phyloP scores from a whole-genome alignment of 2,113 vertebrate genomes.

The Eublepharis macularius region DNA sequence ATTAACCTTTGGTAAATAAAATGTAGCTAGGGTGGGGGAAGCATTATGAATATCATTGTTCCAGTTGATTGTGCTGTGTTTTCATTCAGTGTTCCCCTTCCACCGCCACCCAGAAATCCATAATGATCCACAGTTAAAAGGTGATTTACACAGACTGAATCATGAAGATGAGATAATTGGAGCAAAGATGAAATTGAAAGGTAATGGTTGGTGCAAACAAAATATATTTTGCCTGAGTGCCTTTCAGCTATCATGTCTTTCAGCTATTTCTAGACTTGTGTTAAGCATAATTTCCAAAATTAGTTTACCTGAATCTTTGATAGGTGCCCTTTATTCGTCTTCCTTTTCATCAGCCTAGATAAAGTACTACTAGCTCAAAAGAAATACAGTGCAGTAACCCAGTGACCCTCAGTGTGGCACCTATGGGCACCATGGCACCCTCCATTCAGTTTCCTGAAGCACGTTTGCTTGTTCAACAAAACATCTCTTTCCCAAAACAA shows the following conservation, averaged over 20 bases:
- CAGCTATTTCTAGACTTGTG: background rate
- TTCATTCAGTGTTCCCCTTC: background rate
- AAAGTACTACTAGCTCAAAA: background rate
- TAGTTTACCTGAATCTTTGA: background rate
- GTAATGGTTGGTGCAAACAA: slow-evolving; percentile 1
- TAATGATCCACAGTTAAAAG: slow-evolving; percentile 13
- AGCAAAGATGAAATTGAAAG: background rate
- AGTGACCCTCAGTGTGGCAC: too few species aligned
- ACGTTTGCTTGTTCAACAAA: too few species aligned
- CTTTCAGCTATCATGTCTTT: background rate
- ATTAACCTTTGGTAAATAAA: too few species aligned
- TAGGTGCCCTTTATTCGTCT: background rate
- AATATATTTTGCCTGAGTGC: background rate
- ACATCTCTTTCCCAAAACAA: too few species aligned
- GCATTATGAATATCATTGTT: background rate
- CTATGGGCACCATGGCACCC: too few species aligned
- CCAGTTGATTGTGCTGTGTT: background rate
- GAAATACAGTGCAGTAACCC: background rate
- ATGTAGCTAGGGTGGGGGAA: too few species aligned
- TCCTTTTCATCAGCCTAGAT: background rate
- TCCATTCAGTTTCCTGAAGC: too few species aligned
- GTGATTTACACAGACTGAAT: background rate
- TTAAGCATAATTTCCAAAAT: background rate
- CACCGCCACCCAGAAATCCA: background rate
- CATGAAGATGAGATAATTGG: slow-evolving; percentile 9